phyloP scores from a whole-genome alignment of 2,113 vertebrate species.

The Hipposideros armiger region DNA sequence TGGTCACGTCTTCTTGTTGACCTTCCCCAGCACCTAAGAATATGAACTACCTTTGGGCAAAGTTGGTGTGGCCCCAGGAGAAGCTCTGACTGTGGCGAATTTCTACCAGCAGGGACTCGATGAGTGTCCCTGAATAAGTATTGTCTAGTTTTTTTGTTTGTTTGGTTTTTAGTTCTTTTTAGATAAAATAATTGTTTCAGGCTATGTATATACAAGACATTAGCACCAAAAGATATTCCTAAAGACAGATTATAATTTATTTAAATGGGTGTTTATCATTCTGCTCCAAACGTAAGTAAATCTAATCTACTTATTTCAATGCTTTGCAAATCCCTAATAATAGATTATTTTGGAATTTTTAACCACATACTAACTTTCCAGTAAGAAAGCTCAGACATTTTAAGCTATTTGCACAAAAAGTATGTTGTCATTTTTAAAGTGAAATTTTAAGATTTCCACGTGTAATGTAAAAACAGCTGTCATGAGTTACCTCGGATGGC shows the following conservation, averaged over 20 bases:
- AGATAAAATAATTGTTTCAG: slow-evolving; percentile 60
- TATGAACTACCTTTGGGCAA: background rate
- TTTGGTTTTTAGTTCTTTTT: background rate
- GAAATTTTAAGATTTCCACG: background rate
- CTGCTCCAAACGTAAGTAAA: slow-evolving; percentile 45
- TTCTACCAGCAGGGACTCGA: background rate
- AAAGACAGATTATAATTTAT: slow-evolving; percentile 67
- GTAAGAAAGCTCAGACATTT: slow-evolving; percentile 10
- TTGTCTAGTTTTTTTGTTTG: background rate
- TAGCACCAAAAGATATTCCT: slow-evolving; percentile 54
- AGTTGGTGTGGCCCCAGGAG: background rate
- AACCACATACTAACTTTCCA: slow-evolving; percentile 11
- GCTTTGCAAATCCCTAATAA: slow-evolving; percentile 54
- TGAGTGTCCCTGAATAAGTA: background rate
- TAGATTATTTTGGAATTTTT: slow-evolving; percentile 36
- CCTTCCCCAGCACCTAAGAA: background rate
- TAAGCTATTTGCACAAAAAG: slow-evolving; percentile 22
- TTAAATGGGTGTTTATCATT: slow-evolving; percentile 52
- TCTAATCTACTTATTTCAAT: slow-evolving; percentile 48
- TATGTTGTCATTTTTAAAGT: background rate
- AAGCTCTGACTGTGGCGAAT: background rate
- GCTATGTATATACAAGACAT: background rate
- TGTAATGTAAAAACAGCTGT: background rate
- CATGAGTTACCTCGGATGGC: background rate
- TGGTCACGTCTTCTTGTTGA: background rate